phyloP scores from a whole-genome alignment of 2,888 invertebrate genomes.

The Andricus curvator region DNA sequence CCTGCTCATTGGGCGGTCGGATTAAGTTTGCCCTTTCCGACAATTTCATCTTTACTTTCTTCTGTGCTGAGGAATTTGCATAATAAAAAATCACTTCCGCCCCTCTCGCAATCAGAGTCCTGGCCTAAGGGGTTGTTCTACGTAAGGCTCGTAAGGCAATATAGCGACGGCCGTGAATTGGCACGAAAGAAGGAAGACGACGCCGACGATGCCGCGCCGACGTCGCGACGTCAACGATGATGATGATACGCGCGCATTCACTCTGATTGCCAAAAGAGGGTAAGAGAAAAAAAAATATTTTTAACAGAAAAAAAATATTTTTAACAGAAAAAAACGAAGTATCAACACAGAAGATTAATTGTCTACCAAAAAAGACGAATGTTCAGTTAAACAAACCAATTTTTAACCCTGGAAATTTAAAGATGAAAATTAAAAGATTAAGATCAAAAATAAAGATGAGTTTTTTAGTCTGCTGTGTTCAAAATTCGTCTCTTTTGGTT shows the following conservation, averaged over 20 bases:
- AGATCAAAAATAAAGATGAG: too few relatives aligned
- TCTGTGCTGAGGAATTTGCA: constrained; percentile 59
- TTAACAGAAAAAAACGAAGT: too few relatives aligned
- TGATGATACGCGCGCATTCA: constrained; percentile 63
- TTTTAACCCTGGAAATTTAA: too few relatives aligned
- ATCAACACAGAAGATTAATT: too few relatives aligned
- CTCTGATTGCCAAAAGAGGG: constrained; percentile 59
- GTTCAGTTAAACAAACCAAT: too few relatives aligned
- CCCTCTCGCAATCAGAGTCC: constrained; percentile 53
- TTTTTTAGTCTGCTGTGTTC: too few relatives aligned
- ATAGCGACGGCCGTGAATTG: constrained; percentile 46
- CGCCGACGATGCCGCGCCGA: constrained; percentile 54
- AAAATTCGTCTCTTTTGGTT: too few relatives aligned
- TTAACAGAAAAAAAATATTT: too few relatives aligned
- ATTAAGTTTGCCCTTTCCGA: constrained; percentile 24
- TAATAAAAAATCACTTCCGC: constrained; percentile 63
- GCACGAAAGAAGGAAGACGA: constrained; percentile 45
- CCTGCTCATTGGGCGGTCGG: constrained; percentile 2
- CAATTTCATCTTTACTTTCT: constrained; percentile 41
- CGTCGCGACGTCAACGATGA: constrained; percentile 58
- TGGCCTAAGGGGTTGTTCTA: constrained; percentile 36
- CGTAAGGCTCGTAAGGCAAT: neutral
- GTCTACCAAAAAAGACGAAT: too few relatives aligned
- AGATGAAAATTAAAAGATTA: too few relatives aligned
- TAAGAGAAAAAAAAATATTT: constrained; percentile 46